These are phyloP conservation scores for Oryzias dopingdopingensis DNA, from an alignment of 2,797 vertebrate species.

Conservation along the genomic window DNA sequence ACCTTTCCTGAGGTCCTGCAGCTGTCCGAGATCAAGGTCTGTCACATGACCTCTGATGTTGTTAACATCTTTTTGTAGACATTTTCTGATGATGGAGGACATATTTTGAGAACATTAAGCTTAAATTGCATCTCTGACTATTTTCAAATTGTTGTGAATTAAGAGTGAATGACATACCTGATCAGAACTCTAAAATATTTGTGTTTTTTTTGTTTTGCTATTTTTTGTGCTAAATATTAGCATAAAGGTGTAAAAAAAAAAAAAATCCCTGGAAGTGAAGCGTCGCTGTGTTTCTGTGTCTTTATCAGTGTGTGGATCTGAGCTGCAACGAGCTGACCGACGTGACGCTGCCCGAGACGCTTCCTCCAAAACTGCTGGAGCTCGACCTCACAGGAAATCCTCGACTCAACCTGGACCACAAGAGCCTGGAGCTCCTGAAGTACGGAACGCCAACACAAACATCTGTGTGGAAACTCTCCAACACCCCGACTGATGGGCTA, in stretches of 20 bases:
- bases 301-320: constrained; percentile 87
- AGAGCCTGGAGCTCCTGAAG: constrained; percentile 94
- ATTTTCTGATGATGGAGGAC: too few relatives aligned
- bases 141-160: too few relatives aligned
- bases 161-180: too few relatives aligned
- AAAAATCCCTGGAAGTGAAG: background rate
- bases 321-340: constrained; percentile 96
- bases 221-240: too few relatives aligned
- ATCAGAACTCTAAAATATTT: too few relatives aligned
- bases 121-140: too few relatives aligned
- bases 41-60: background rate
- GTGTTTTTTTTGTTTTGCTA: too few relatives aligned
- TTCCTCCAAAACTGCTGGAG: constrained; percentile 92
- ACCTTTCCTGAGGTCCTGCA: constrained; percentile 95
- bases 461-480: background rate
- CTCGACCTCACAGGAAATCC: constrained; percentile 95
- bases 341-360: constrained; percentile 87
- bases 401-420: constrained; percentile 90
- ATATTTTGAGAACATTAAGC: too few relatives aligned
- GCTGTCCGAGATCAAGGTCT: constrained; percentile 93
- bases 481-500: background rate
- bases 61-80: too few relatives aligned
- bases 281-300: background rate
- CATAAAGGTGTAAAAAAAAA: background rate
- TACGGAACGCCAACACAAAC: constrained; percentile 59